Conservation (phyloP, 1,140 invertebrate species). For the Yoshiicerus persimilis region DNA sequence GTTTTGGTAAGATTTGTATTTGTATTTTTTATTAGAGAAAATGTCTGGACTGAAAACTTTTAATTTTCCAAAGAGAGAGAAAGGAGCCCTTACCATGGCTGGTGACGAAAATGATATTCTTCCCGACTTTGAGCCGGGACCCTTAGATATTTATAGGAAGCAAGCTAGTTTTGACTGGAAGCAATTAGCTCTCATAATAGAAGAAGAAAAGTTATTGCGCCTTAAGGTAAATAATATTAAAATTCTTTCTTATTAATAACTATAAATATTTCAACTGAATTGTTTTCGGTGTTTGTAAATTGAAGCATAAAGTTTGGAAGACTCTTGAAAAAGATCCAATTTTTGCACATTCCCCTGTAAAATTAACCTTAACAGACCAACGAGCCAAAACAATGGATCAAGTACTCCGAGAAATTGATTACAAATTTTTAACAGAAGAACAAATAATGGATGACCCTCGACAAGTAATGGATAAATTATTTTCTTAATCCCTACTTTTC, state of each 20-base stretch:
- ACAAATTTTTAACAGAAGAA: conserved; percentile 30
- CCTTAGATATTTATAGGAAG: conserved; percentile 59
- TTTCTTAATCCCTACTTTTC: not conserved
- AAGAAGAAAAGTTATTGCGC: conserved; percentile 47
- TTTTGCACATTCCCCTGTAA: conserved; percentile 33
- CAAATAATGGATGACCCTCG: conserved; percentile 24
- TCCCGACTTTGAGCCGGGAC: conserved; percentile 55
- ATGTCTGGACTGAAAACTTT: not conserved
- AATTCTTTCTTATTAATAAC: too few relatives aligned
- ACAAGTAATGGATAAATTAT: not conserved
- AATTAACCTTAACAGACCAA: conserved; percentile 29
- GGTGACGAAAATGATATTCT: conserved; percentile 8
- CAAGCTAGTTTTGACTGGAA: conserved; percentile 63
- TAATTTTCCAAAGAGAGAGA: not conserved
- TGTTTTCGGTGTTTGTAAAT: not conserved
- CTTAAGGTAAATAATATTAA: too few relatives aligned
- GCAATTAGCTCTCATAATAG: conserved; percentile 53
- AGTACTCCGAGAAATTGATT: conserved; percentile 24
- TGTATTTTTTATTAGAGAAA: not conserved
- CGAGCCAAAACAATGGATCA: conserved; percentile 21
- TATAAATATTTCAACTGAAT: not conserved
- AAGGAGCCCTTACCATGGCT: not conserved
- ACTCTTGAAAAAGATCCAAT: conserved; percentile 39
- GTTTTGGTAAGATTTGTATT: not conserved
- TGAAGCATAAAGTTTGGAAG: conserved; percentile 40